These are phyloP conservation scores for Glossophaga mutica DNA, from an alignment of 2,797 vertebrate genomes.

Conservation along the genomic window DNA sequence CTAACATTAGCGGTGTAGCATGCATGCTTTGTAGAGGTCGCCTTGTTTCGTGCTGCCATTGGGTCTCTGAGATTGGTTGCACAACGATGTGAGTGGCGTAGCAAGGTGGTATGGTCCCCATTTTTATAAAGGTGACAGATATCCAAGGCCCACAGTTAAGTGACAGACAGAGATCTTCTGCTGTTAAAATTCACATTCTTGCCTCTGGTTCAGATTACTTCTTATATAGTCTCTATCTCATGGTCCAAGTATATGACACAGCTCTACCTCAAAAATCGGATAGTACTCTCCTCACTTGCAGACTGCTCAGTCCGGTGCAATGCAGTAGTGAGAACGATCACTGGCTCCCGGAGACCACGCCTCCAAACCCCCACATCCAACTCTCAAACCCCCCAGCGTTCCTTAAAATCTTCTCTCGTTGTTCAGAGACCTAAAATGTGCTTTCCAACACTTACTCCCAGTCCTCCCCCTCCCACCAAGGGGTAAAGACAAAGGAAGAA, in stretches of 20 bases:
- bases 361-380: not conserved
- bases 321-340: accelerated
- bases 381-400: not conserved
- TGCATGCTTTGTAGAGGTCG: not conserved
- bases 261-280: not conserved
- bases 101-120: not conserved
- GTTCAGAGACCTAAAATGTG: not conserved
- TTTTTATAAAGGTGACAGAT: not conserved
- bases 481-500: constrained; percentile 15
- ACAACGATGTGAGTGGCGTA: not conserved
- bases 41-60: not conserved
- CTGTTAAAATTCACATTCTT: not conserved
- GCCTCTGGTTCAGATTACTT: not conserved
- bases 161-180: not conserved
- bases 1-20: not conserved
- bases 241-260: not conserved
- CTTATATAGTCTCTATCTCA: not conserved
- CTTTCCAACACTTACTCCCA: not conserved
- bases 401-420: not conserved
- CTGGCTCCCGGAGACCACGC: not conserved
- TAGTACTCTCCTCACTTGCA: not conserved
- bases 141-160: not conserved
- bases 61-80: not conserved
- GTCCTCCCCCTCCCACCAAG: no score
- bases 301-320: accelerated